A percentile compares a stretch with the other conserved stretches of the same genome.
Conservation (phyloP, 2,888 invertebrate genomes). For the Baronia brevicornis region DNA sequence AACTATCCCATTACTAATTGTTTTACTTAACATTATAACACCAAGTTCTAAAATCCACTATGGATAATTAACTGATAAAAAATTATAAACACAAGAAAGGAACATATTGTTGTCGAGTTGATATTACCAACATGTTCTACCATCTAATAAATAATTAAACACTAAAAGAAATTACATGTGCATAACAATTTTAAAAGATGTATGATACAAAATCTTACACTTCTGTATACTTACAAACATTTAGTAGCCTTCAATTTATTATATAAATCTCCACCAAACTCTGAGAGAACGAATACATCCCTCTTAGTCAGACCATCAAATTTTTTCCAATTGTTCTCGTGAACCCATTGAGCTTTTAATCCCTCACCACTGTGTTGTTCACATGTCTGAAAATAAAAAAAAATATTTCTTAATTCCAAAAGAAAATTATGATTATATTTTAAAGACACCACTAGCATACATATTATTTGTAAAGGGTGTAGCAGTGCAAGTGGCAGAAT, state of each 20-base stretch:
- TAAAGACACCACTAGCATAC: background rate
- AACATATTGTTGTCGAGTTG: too few species aligned
- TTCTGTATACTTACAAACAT: constrained; percentile 77
- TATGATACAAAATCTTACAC: too few species aligned
- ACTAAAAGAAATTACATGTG: too few species aligned
- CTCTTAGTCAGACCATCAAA: constrained; percentile 77
- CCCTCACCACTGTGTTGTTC: constrained; percentile 72
- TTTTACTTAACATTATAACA: too few species aligned
- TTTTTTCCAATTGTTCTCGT: constrained; percentile 75
- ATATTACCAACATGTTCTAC: too few species aligned
- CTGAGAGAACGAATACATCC: constrained; percentile 86
- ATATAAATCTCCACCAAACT: constrained; percentile 85
- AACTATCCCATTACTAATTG: too few species aligned
- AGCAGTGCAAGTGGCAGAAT: too few species aligned
- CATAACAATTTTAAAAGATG: too few species aligned
- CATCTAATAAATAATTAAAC: too few species aligned
- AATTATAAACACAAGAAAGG: constrained; percentile 1
- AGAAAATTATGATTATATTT: background rate
- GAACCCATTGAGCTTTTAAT: constrained; percentile 78
- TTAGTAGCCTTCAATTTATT: constrained; percentile 78
- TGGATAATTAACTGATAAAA: constrained; percentile 1
- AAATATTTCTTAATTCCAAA: constrained; percentile 14
- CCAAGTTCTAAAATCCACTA: background rate
- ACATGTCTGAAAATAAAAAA: constrained; percentile 63
- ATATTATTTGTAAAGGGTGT: too few species aligned